Conservation (phyloP, 2,888 invertebrate species). For the Argyresthia goedartella region DNA sequence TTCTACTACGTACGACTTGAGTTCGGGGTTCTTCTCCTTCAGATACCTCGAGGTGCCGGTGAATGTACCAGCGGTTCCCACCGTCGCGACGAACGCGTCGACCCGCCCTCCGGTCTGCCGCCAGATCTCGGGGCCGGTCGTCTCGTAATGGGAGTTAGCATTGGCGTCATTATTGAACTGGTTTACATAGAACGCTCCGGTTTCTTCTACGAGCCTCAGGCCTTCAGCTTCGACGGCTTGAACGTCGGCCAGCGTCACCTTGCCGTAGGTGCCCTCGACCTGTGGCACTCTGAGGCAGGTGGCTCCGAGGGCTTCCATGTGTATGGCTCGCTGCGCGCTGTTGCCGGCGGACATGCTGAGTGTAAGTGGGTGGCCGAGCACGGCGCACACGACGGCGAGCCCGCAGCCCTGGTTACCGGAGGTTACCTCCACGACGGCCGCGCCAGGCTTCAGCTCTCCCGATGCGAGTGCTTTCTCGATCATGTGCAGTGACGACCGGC, state of each 20-base stretch:
- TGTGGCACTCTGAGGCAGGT: conserved; percentile 51
- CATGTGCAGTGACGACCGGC: conserved; percentile 53
- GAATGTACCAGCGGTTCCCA: conserved; percentile 57
- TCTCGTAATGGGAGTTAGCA: conserved; percentile 42
- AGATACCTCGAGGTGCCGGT: conserved; percentile 47
- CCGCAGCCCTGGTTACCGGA: conserved; percentile 62
- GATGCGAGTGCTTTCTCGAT: conserved; percentile 34
- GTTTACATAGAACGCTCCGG: conserved; percentile 49
- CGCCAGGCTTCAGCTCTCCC: conserved; percentile 43
- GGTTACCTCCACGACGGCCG: conserved; percentile 48
- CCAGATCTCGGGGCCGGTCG: conserved; percentile 62
- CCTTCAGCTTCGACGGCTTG: conserved; percentile 45
- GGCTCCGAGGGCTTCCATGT: conserved; percentile 60
- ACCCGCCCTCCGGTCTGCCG: conserved; percentile 51
- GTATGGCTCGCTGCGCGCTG: conserved; percentile 52
- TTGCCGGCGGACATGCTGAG: conserved; percentile 58
- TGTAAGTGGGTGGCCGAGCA: conserved; percentile 50
- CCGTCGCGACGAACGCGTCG: conserved; percentile 51
- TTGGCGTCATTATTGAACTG: conserved; percentile 50
- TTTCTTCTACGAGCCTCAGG: conserved; percentile 33
- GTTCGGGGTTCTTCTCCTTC: conserved; percentile 44
- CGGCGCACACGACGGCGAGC: conserved; percentile 56
- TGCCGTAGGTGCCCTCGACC: conserved; percentile 57
- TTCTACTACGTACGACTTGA: conserved; percentile 49
- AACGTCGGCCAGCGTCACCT: conserved; percentile 51